These are phyloP conservation scores for Melanchra persicariae DNA, from an alignment of 2,888 invertebrate genomes.

Conservation along the genomic window DNA sequence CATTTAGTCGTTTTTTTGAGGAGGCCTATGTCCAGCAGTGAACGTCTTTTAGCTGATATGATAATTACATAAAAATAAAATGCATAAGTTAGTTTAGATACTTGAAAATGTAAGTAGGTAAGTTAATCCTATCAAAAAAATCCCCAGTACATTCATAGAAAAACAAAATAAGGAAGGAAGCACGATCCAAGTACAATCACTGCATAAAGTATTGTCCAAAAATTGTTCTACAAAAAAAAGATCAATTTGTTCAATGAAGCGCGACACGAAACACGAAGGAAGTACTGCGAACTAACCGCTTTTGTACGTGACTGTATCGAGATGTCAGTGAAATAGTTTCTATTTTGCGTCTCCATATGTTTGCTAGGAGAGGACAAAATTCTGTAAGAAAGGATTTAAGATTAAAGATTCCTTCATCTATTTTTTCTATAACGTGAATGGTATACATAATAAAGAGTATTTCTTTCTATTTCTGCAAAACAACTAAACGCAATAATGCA, in stretches of 20 bases:
- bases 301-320: conserved; percentile 17
- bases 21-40: too few species aligned
- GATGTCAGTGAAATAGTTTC: background rate
- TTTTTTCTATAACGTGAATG: too few species aligned
- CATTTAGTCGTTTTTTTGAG: too few species aligned
- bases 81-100: too few species aligned
- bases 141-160: background rate
- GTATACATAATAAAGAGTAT: too few species aligned
- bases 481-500: too few species aligned
- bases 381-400: background rate
- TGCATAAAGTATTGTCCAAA: conserved; percentile 40
- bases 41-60: too few species aligned
- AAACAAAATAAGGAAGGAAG: conserved; percentile 52
- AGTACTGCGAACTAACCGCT: conserved; percentile 11
- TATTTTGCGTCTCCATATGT: background rate
- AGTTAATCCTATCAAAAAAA: background rate
- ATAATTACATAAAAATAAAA: background rate
- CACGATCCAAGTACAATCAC: conserved; percentile 8
- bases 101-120: too few species aligned
- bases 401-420: too few species aligned
- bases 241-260: conserved; percentile 27
- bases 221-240: conserved; percentile 13
- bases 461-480: too few species aligned
- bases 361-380: background rate
- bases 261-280: conserved; percentile 8